Base-by-base conservation (phyloP, 2,888 invertebrate genomes). In the Villa cingulata region DNA sequence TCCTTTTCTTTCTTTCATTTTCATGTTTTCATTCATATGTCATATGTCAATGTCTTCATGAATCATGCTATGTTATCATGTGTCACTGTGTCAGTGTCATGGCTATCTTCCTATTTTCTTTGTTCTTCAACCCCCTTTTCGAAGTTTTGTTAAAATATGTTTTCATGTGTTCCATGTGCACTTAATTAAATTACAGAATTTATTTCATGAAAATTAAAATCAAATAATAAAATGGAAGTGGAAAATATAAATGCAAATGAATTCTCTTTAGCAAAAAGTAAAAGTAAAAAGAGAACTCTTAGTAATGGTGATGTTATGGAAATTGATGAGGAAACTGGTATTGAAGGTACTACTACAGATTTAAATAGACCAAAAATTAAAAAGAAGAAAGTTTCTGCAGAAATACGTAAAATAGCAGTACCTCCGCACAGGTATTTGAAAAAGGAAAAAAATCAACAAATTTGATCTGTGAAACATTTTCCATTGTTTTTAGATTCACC, bases 351-450 rank as follows among this genome's bases (percentile, higher is more conserved):
- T 44, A 56, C 59, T 15, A 49, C 53, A 20, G 68, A 65, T 56
- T 56, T 57, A 20, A 65, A 71, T 63, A 51, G 72, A 56, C 59
- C 68, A 59, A 51, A 71, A 64, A 66, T 70, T 0, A 77, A 70
- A 55, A 62, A 72, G 1, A 73, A 72, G 45, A 73, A 66, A 51
- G 74, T 72, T 51, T 69, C 70, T 38, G 71, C 75, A 41, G 80
- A 80, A 62, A 72, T 81, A 63, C 72, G 84, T 53, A 84, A 83
- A 72, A 72, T 98, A 36, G 71, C 86, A 9, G 91, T 98, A n/a
- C 98, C 98, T 15, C 76, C 86, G 6, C 89, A 98, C 65, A 82
- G 76, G 77, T 76, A 66, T 57, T 10, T n/a, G 4, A 36, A 16
- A n/a, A 36, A 16, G 3, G 5, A n/a, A 29, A 29, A 29, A 10